phyloP scores from a whole-genome alignment of 2,888 invertebrate genomes.

The Coleophora flavipennella region DNA sequence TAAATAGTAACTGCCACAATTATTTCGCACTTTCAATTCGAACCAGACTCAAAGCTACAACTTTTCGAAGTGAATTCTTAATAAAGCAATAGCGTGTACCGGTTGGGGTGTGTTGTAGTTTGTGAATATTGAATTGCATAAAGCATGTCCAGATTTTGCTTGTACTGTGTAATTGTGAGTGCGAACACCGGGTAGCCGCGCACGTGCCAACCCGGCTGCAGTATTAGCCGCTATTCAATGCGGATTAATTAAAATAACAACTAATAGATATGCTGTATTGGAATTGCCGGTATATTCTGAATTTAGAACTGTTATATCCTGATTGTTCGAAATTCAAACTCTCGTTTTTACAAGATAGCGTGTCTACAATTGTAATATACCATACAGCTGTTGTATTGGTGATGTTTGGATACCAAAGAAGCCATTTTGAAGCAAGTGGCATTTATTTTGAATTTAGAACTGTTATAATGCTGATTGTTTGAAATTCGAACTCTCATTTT shows the following conservation, averaged over 20 bases:
- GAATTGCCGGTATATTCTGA: slow-evolving; percentile 1
- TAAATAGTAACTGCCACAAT: no score
- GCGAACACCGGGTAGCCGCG: slow-evolving; percentile 11
- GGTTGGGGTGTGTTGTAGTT: slow-evolving; percentile 14
- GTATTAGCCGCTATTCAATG: slow-evolving; percentile 4
- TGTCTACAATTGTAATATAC: no score
- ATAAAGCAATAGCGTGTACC: slow-evolving; percentile 18
- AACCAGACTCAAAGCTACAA: slow-evolving; percentile 3
- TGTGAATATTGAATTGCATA: slow-evolving; percentile 13
- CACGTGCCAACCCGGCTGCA: slow-evolving; percentile 11
- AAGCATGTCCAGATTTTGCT: slow-evolving; percentile 29
- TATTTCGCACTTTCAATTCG: slow-evolving; percentile 3
- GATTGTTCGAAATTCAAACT: no score
- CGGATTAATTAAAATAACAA: slow-evolving; percentile 13
- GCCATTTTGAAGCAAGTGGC: no score
- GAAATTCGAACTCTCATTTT: no score
- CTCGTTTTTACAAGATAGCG: no score
- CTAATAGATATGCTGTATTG: slow-evolving; percentile 9
- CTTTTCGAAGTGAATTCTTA: slow-evolving; percentile 19
- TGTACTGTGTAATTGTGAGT: slow-evolving; percentile 25
- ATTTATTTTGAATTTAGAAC: no score
- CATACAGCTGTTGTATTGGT: no score
- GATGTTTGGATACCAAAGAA: no score
- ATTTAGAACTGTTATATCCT: no score
- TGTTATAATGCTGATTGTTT: no score